These are phyloP conservation scores for Spilosoma lubricipeda DNA, from an alignment of 2,888 invertebrate species.

Conservation along the genomic window DNA sequence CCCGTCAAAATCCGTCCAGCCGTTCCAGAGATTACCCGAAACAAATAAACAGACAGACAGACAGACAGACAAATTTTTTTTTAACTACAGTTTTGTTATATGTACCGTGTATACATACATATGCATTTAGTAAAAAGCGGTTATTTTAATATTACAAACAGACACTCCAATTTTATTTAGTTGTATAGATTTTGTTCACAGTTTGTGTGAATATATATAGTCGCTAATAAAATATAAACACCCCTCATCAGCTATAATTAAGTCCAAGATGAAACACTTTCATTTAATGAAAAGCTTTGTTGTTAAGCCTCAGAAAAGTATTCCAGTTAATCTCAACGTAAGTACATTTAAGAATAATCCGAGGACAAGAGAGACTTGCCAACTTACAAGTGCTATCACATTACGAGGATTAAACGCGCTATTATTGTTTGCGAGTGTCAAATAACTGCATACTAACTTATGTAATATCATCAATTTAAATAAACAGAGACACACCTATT, in stretches of 20 bases:
- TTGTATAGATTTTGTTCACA: neutral
- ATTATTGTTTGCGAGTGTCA: neutral
- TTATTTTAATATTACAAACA: no score
- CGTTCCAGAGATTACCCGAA: no score
- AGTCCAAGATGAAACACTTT: neutral
- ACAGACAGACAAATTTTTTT: no score
- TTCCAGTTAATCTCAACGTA: constrained; percentile 1
- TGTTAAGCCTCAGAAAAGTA: neutral
- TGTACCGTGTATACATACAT: no score
- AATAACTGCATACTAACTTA: neutral
- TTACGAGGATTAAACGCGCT: neutral
- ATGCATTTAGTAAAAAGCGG: no score
- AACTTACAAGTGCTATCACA: neutral
- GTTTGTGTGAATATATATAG: neutral
- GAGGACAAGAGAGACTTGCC: neutral
- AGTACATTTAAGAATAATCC: constrained; percentile 1
- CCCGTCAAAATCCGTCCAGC: no score
- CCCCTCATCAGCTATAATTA: neutral
- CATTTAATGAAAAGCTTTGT: constrained; percentile 4
- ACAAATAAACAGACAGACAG: no score
- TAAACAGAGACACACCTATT: no score
- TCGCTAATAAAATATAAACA: neutral
- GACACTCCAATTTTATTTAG: no score
- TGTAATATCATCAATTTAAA: neutral
- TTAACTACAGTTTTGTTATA: no score